Evolutionary conservation across 2,113 vertebrate genomes (phyloP).

Genomic region (Mastomys natalensis): DNA sequence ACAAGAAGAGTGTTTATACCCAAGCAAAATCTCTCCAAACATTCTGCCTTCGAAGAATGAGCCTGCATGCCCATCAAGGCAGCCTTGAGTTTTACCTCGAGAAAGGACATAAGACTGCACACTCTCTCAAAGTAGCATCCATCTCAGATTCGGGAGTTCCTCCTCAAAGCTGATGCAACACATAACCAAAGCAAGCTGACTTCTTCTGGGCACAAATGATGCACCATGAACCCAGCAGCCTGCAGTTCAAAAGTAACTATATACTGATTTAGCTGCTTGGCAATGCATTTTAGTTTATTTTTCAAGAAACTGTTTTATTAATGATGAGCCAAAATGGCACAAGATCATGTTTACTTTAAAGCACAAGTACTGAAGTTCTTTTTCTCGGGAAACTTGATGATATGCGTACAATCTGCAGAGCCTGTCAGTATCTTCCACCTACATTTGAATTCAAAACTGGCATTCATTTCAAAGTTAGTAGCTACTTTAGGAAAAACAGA

Average conservation of each 20-base stretch:
- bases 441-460: neutral
- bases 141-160: neutral
- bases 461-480: conserved; percentile 25
- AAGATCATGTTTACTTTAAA: neutral
- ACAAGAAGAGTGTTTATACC: neutral
- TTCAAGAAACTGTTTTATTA: conserved; percentile 2
- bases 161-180: neutral
- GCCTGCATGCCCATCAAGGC: neutral
- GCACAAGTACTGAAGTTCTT: neutral
- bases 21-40: neutral
- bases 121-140: neutral
- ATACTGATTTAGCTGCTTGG: neutral
- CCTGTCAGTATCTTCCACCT: neutral
- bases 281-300: neutral
- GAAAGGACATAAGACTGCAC: neutral
- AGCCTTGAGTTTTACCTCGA: neutral
- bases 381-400: conserved; percentile 34
- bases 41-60: neutral
- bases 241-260: neutral
- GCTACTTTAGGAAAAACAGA: conserved; percentile 39
- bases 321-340: conserved; percentile 10
- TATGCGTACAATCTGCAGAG: neutral
- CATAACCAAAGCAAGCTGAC: neutral
- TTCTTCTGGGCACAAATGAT: neutral
- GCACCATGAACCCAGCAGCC: neutral